Conservation (phyloP, 1,140 invertebrate genomes). For the Zaprionus gabonicus region DNA sequence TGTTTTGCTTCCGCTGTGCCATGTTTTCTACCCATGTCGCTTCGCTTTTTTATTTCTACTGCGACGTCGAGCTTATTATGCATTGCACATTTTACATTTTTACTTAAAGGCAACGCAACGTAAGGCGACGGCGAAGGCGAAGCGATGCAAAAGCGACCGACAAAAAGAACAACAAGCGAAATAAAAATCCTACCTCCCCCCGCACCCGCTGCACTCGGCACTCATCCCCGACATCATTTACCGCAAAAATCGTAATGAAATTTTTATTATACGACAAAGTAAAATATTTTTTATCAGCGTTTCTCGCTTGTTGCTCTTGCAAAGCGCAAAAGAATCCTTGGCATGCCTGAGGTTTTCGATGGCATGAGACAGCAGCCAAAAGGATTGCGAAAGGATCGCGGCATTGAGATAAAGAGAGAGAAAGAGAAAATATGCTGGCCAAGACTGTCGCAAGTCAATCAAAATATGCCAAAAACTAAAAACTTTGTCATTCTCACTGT, state of each 20-base stretch:
- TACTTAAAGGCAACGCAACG: slow-evolving; percentile 42
- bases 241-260: slow-evolving; percentile 83
- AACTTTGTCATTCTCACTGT: slow-evolving; percentile 57
- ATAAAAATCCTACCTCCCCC: neutral
- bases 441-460: slow-evolving; percentile 72
- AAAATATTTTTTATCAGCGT: slow-evolving; percentile 83
- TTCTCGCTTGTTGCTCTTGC: slow-evolving; percentile 77
- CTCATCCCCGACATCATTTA: slow-evolving; percentile 27
- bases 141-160: neutral
- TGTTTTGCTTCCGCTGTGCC: slow-evolving; percentile 76
- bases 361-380: neutral
- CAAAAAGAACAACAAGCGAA: slow-evolving; percentile 8
- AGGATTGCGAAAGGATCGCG: neutral
- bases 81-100: slow-evolving; percentile 82
- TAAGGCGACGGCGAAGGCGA: neutral
- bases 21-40: slow-evolving; percentile 67
- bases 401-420: neutral
- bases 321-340: slow-evolving; percentile 54
- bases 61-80: slow-evolving; percentile 70
- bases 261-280: slow-evolving; percentile 83
- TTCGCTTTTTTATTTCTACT: slow-evolving; percentile 35
- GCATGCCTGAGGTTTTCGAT: slow-evolving; percentile 43
- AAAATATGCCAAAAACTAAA: slow-evolving; percentile 59
- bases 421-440: neutral
- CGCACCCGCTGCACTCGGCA: neutral